Base-by-base conservation (phyloP, 1,140 invertebrate genomes). In the Hermetia illucens region DNA sequence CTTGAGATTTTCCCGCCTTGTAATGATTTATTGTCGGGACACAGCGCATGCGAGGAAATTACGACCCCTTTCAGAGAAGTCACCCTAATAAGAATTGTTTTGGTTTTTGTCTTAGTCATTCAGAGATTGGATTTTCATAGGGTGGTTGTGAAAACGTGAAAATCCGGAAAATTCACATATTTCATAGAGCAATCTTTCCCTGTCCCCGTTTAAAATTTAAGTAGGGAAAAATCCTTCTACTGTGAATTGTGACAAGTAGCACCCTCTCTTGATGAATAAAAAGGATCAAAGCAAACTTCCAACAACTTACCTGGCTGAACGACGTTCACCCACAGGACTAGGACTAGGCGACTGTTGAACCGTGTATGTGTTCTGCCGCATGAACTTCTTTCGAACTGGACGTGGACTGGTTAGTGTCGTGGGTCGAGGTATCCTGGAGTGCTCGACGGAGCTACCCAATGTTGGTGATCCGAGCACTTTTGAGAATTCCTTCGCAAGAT, bases 341-440 rank as follows among this genome's bases (percentile, higher is more conserved):
- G 46, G 4, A 16, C 32, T 30, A 20, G 44, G 39, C 2, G 50
- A 43, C 15, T 45, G 30, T 12, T 53, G 44, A 42, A 61, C 34
- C 1, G 66, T 69, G 35, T 68, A 69, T 0, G 66, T 69, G 43
- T 68, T 65, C 42, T 69, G 66, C 9, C 66, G 40, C 38, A 55
- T 55, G 34, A 66, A 63, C 30, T 51, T 44, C 39, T 57, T 60
- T 9, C 63, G 47, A 34, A 50, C 51, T 16, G 64, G 62, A 41
- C 57, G 57, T 19, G 58, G 53, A 27, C 49, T 48, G 21, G 61
- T 60, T 8, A 65, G 41, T 41, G 53, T 49, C 36, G 57, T 62
- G 32, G 59, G 61, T 21, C 64, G 45, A 2, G 66, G 66, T 45
- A 68, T 69, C 21, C 62, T 55, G 1, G 59, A 60, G 10, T 50